Percentiles rank a stretch among this genome's conserved stretches.
phyloP scores from a whole-genome alignment of 2,797 vertebrate genomes.

The Epinephelus malabaricus region DNA sequence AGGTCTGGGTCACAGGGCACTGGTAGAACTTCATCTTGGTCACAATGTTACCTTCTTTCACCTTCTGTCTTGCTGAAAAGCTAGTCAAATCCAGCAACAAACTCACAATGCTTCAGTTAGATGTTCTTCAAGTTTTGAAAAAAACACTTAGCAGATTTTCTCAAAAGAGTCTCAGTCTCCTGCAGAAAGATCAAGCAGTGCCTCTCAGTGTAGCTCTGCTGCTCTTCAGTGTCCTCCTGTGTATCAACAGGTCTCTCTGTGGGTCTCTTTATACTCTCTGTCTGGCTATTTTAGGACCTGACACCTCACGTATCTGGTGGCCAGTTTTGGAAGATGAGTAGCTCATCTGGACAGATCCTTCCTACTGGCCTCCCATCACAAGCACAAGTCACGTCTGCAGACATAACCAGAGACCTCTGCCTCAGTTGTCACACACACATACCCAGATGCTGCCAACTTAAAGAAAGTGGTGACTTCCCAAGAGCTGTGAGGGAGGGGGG shows the following conservation, averaged over 20 bases:
- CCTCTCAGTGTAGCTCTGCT: slow-evolving; percentile 24
- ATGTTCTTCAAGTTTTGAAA: neutral
- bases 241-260: slow-evolving; percentile 26
- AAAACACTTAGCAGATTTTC: neutral
- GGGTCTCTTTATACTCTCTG: slow-evolving; percentile 78
- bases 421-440: slow-evolving; percentile 54
- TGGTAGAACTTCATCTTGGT: slow-evolving; percentile 88
- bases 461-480: slow-evolving; percentile 57
- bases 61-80: slow-evolving; percentile 9
- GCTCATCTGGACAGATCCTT: slow-evolving; percentile 29
- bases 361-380: slow-evolving; percentile 57
- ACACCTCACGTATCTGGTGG: slow-evolving; percentile 81
- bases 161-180: neutral
- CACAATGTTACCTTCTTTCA: neutral
- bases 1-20: slow-evolving; percentile 68
- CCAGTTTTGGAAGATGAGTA: slow-evolving; percentile 78
- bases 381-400: slow-evolving; percentile 57
- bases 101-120: neutral
- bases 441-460: slow-evolving; percentile 40
- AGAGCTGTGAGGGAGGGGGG: neutral
- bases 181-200: slow-evolving; percentile 26
- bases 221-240: slow-evolving; percentile 33
- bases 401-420: slow-evolving; percentile 60
- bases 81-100: neutral
- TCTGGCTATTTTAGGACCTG: slow-evolving; percentile 89